Base-by-base conservation (phyloP, 2,888 invertebrate species). In the Cerceris ruficornis region DNA sequence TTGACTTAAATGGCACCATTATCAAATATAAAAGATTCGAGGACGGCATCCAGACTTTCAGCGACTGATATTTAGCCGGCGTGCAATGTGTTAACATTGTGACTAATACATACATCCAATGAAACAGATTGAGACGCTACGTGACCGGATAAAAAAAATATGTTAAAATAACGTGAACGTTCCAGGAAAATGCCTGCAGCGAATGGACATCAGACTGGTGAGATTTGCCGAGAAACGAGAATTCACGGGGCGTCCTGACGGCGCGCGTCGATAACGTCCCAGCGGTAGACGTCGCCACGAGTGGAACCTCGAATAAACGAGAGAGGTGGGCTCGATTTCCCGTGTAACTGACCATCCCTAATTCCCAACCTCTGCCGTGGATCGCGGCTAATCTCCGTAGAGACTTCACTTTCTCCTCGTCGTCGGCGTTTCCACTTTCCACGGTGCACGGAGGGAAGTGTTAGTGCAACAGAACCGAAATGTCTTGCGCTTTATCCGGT, bases 331-430 rank as follows among this genome's bases (percentile, higher is more conserved):
- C 66, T 82, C 77, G 71, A 82, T 76, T 74, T 82, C 82, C 61
- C 72, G 62, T 68, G 83, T 86, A 85, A 87, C 88, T 87, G 88
- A 88, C 88, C 88, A 83, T 84, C 80, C 86, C 83, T 84, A 86
- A 86, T 85, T 82, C 83, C 70, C 64, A 83, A 75, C 62, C 76
- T 73, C 72, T 64, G 61, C 15, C 55, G 66, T 46, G 66, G 41
- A 74, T 60, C 61, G 60, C 73, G 61, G 59, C 59, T 79, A 62
- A 72, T 73, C 74, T 57, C 72, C 65, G 66, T 54, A 43, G 62
- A 50, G 54, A 41, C 67, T 69, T 64, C 70, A 41, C 62, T 58
- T 52, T 69, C 59, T 43, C 59, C 55, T 41, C 17, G 46, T 5
- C 17, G 41, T 57, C 69, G 57, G 62, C 46, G 58, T 46, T 46